Base-by-base conservation (phyloP, 2,113 vertebrate species). In the Acrocephalus arundinaceus region DNA sequence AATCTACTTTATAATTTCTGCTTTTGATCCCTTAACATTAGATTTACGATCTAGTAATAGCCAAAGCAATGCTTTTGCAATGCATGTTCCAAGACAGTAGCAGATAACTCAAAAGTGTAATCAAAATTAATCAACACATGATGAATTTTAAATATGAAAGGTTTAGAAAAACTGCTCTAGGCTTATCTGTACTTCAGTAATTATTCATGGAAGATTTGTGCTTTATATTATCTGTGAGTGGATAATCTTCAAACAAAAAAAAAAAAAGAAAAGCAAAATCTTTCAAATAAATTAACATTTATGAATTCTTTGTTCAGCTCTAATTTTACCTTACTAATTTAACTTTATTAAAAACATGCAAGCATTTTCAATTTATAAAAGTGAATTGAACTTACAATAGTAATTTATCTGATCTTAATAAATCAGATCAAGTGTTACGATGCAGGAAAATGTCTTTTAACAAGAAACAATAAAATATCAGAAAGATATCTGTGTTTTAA, bases 331-430 rank as follows among this genome's bases (percentile, higher is more conserved):
- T n/a, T 54, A 71, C 11, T 72, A 63, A 81, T 94, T 81, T 43
- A 82, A 45, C 15, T 89, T 79, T 75, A 66, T 28, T 74, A 27
- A 95, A 74, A 95, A 70, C 13, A 58, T 45, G 9, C 15, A 86
- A 76, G n/a, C 10, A 78, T 63, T 88, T 48, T 67, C 9, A 58
- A 91, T 88, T 81, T 91, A 72, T 91, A 67, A 76, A 90, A 88
- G 14, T 33, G 4, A 89, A 35, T 35, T 45, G 28, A 91, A 85
- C 28, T 66, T 78, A 22, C 30, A 92, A 66, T 48, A 74, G 39
- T 73, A 93, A 74, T 80, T 95, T 81, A 83, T 87, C 85, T 93
- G 28, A 66, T 83, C 33, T 80, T 89, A 95, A 87, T 81, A 75
- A 89, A 89, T 84, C 51, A 87, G 11, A 18, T 62, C 6, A 87